phyloP scores from a whole-genome alignment of 2,113 vertebrate species.

The Desmodus rotundus region DNA sequence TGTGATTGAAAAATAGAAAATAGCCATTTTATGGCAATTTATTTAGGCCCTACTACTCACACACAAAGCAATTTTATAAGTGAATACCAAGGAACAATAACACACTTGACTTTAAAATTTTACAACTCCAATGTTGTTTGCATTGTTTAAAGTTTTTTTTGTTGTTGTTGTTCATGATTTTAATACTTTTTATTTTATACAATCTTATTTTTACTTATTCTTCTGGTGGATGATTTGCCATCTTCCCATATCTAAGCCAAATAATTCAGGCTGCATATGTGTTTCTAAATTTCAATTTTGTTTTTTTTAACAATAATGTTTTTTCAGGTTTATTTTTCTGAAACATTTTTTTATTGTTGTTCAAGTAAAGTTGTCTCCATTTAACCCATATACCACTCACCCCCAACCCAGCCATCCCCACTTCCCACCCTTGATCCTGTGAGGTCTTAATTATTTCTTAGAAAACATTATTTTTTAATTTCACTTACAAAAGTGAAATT shows the following conservation, averaged over 20 bases:
- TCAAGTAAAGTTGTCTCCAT: no score
- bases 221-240: neutral
- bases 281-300: neutral
- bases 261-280: neutral
- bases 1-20: neutral
- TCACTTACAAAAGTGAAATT: neutral
- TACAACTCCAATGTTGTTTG: neutral
- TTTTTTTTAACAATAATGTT: neutral
- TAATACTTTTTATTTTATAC: neutral
- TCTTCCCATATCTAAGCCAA: neutral
- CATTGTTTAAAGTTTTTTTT: neutral
- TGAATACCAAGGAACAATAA: neutral
- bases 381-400: no score
- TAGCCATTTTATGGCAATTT: neutral
- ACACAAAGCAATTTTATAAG: neutral
- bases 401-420: no score
- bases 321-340: no score
- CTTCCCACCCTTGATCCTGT: neutral
- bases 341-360: no score
- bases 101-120: neutral
- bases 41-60: neutral
- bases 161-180: neutral
- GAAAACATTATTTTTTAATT: neutral
- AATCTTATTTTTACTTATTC: neutral
- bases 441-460: neutral